These are phyloP conservation scores for Petromus typicus DNA, from an alignment of 2,113 vertebrate genomes.

Conservation along the genomic window DNA sequence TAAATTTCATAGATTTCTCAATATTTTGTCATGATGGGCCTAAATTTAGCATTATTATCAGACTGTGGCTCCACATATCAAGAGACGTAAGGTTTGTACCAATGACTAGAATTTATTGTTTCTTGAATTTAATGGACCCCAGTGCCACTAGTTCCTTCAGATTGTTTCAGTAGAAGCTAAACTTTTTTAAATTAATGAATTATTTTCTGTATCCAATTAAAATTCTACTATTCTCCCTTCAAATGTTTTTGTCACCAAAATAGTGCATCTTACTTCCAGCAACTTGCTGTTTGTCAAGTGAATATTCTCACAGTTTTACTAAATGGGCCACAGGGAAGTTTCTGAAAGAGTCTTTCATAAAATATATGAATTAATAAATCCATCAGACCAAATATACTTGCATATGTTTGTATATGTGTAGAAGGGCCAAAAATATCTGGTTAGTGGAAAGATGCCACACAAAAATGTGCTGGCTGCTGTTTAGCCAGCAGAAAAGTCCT, in stretches of 20 bases:
- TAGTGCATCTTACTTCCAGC: neutral
- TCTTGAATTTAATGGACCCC: constrained; percentile 64
- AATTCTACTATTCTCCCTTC: neutral
- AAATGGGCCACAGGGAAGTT: neutral
- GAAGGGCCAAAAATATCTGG: neutral
- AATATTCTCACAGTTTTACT: constrained; percentile 42
- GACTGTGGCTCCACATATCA: constrained; percentile 67
- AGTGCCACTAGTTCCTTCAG: constrained; percentile 53
- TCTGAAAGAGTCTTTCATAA: neutral
- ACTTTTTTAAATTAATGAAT: constrained; percentile 66
- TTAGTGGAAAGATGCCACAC: constrained; percentile 24
- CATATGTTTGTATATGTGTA: too few species aligned
- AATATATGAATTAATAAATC: constrained; percentile 36
- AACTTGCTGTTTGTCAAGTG: constrained; percentile 32
- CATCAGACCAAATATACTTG: neutral
- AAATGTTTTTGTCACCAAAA: neutral
- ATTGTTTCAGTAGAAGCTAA: constrained; percentile 52
- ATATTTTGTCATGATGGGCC: constrained; percentile 71
- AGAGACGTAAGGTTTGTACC: constrained; percentile 77
- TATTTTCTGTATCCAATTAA: constrained; percentile 64
- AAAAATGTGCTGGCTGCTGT: neutral
- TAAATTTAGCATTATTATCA: constrained; percentile 81
- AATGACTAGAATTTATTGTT: constrained; percentile 73
- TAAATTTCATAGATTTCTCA: constrained; percentile 78
- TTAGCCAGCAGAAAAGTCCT: neutral